Percentiles rank a stretch among this genome's conserved stretches.
phyloP scores from a whole-genome alignment of 2,888 invertebrate genomes.

The Hypsopygia costalis region DNA sequence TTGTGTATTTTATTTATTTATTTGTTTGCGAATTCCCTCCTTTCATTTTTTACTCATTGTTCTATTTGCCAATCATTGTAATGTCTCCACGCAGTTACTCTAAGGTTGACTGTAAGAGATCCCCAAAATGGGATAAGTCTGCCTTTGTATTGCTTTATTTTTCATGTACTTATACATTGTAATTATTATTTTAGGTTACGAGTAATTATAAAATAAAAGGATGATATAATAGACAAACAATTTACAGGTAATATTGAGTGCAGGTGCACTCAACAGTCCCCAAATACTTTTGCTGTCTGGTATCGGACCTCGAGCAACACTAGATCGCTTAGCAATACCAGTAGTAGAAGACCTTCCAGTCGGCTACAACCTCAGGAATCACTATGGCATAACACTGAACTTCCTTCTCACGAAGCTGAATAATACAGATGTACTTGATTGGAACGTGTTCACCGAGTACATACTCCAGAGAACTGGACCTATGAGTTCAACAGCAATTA shows the following conservation, averaged over 20 bases:
- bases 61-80: too few relatives aligned
- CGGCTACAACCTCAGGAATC: slow-evolving; percentile 82
- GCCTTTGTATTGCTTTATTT: too few relatives aligned
- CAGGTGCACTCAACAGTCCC: slow-evolving; percentile 83
- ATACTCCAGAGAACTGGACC: slow-evolving; percentile 77
- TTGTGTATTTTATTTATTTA: too few relatives aligned
- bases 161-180: too few relatives aligned
- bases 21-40: too few relatives aligned
- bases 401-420: slow-evolving; percentile 64
- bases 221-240: neutral
- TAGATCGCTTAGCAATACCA: slow-evolving; percentile 71
- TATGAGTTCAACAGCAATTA: slow-evolving; percentile 82
- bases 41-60: too few relatives aligned
- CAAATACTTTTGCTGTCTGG: slow-evolving; percentile 83
- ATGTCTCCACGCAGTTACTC: too few relatives aligned
- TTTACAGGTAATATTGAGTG: slow-evolving; percentile 78
- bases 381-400: slow-evolving; percentile 79
- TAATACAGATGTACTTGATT: slow-evolving; percentile 74
- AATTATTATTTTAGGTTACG: too few relatives aligned
- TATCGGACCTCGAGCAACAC: slow-evolving; percentile 78
- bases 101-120: too few relatives aligned
- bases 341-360: slow-evolving; percentile 82
- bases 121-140: too few relatives aligned
- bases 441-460: slow-evolving; percentile 79
- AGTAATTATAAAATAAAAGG: too few relatives aligned